Evolutionary conservation across 2,888 invertebrate genomes (phyloP).

Genomic region (Neoascia interrupta): DNA sequence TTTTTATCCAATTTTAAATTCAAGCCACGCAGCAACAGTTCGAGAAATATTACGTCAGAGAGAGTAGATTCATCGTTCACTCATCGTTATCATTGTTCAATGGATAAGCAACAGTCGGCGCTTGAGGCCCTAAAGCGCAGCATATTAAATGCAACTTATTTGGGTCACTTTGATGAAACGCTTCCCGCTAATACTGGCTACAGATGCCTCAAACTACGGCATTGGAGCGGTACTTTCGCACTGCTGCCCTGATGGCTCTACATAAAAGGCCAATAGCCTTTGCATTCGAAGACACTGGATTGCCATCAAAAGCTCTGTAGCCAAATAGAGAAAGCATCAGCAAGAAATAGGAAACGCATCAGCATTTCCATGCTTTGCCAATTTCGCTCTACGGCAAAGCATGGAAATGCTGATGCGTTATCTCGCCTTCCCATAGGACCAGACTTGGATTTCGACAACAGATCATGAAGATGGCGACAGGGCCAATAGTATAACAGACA

Average conservation of each 20-base stretch:
- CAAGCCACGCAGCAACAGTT: too few relatives aligned
- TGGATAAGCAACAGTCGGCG: background rate
- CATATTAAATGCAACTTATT: background rate
- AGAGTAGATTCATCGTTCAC: too few relatives aligned
- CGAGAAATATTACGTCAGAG: too few relatives aligned
- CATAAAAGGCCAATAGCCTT: background rate
- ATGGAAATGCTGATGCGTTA: background rate
- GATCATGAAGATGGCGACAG: too few relatives aligned
- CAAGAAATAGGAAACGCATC: too few relatives aligned
- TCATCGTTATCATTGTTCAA: too few relatives aligned
- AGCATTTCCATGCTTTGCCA: background rate
- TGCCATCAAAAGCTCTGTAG: background rate
- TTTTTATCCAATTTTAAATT: too few relatives aligned
- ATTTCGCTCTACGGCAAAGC: too few relatives aligned
- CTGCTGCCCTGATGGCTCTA: background rate
- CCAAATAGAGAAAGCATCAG: background rate
- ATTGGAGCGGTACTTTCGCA: background rate
- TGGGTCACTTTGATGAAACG: background rate
- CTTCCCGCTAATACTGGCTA: background rate
- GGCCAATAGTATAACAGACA: too few relatives aligned
- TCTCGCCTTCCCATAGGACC: background rate
- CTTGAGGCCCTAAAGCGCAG: background rate
- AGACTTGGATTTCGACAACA: background rate
- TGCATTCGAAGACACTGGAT: background rate
- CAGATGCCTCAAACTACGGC: background rate